Percentiles rank a stretch among this genome's conserved stretches.
These are phyloP conservation scores for Leptodirus hochenwartii DNA, from an alignment of 2,888 invertebrate genomes.

Conservation along the genomic window DNA sequence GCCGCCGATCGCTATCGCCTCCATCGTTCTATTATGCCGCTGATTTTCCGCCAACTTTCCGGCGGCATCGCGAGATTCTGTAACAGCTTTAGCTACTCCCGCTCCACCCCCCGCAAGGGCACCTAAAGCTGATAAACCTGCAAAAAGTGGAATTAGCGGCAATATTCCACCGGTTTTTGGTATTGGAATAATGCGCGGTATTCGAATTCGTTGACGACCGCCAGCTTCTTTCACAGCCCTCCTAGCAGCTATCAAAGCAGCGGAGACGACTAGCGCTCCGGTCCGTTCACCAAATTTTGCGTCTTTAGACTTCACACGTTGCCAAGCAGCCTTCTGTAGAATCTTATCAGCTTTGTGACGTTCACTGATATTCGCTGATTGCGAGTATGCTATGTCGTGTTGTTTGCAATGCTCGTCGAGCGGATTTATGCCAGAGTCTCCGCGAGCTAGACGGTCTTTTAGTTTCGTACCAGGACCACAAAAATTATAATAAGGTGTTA, in stretches of 20 bases:
- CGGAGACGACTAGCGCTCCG: constrained; percentile 16
- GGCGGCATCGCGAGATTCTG: constrained; percentile 18
- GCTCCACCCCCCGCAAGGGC: constrained; percentile 21
- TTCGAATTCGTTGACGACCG: constrained; percentile 7
- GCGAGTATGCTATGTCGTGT: constrained; percentile 20
- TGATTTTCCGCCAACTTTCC: constrained; percentile 18
- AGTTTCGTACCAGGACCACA: constrained; percentile 17
- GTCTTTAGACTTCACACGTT: constrained; percentile 17
- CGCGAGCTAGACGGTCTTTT: constrained; percentile 16
- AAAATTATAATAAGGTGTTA: constrained; percentile 15
- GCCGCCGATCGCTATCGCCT: constrained; percentile 18
- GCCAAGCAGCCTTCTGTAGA: constrained; percentile 18
- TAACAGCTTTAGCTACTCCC: constrained; percentile 20
- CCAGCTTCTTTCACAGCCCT: constrained; percentile 5
- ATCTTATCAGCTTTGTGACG: constrained; percentile 20
- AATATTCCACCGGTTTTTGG: constrained; percentile 20
- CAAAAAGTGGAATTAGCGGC: constrained; percentile 21
- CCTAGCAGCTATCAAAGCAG: constrained; percentile 15
- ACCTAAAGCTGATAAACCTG: constrained; percentile 20
- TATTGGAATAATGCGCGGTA: constrained; percentile 18
- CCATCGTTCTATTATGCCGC: constrained; percentile 22
- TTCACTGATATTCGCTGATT: constrained; percentile 11
- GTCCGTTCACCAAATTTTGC: constrained; percentile 18
- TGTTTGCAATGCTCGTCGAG: constrained; percentile 19
- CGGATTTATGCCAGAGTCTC: constrained; percentile 19